These are phyloP conservation scores for Bombyx mandarina DNA, from an alignment of 1,140 invertebrate species.

Conservation along the genomic window DNA sequence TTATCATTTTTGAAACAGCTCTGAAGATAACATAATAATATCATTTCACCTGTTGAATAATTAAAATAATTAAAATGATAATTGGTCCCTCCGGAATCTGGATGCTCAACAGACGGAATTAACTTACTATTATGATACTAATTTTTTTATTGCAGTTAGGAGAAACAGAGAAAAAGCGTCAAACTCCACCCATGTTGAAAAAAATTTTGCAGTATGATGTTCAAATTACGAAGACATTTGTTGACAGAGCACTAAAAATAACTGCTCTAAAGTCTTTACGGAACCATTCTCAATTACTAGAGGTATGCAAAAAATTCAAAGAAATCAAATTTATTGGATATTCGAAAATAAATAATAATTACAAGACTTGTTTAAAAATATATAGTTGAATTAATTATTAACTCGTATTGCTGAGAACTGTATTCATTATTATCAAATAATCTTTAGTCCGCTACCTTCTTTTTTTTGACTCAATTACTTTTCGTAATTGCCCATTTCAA, in stretches of 20 bases:
- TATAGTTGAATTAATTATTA: not conserved
- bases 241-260: slow-evolving; percentile 71
- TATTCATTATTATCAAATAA: not conserved
- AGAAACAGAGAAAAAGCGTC: slow-evolving; percentile 60
- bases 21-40: too few relatives aligned
- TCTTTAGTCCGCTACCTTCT: not conserved
- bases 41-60: too few relatives aligned
- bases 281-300: slow-evolving; percentile 77
- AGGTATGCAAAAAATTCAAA: slow-evolving; percentile 65
- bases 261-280: slow-evolving; percentile 73
- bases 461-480: not conserved
- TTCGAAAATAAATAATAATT: not conserved
- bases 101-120: too few relatives aligned
- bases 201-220: slow-evolving; percentile 75
- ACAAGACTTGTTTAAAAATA: not conserved
- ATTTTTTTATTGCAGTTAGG: slow-evolving; percentile 27
- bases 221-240: slow-evolving; percentile 75
- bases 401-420: not conserved
- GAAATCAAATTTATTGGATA: not conserved
- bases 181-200: slow-evolving; percentile 68
- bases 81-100: too few relatives aligned
- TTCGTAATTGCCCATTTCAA: not conserved
- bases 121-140: not conserved
- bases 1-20: not conserved
- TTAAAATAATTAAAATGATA: too few relatives aligned